Percentiles rank a stretch among this genome's conserved stretches.
phyloP scores from a whole-genome alignment of 1,140 invertebrate genomes.

The Hyles vespertilio region DNA sequence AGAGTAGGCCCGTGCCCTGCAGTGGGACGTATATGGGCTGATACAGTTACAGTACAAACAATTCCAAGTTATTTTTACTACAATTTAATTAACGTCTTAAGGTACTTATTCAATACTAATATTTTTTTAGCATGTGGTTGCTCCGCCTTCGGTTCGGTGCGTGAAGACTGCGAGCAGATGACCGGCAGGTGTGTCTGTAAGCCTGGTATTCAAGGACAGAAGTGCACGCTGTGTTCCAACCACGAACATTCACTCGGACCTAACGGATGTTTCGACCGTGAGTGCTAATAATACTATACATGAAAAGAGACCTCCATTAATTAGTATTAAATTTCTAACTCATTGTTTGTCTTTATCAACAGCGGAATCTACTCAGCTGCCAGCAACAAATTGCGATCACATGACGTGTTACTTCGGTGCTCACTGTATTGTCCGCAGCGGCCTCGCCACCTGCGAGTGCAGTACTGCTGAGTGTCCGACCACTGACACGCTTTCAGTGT shows the following conservation, averaged over 20 bases:
- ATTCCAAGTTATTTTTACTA: too few relatives aligned
- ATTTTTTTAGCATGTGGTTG: conserved; percentile 87
- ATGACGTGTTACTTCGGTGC: conserved; percentile 90
- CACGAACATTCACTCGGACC: conserved; percentile 85
- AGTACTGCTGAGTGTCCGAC: conserved; percentile 77
- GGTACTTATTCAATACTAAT: background rate
- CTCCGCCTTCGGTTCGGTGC: conserved; percentile 85
- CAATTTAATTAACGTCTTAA: too few relatives aligned
- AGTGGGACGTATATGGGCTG: too few relatives aligned
- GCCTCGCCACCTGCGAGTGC: conserved; percentile 83
- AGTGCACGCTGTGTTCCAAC: conserved; percentile 90
- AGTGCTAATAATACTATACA: conserved; percentile 18
- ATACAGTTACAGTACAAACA: too few relatives aligned
- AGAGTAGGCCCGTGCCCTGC: too few relatives aligned
- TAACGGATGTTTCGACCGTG: conserved; percentile 87
- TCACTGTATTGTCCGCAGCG: conserved; percentile 83
- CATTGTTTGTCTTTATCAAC: conserved; percentile 25
- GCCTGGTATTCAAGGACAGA: conserved; percentile 90
- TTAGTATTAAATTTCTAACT: background rate
- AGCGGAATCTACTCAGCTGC: conserved; percentile 81
- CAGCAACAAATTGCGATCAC: conserved; percentile 83
- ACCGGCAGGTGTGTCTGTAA: conserved; percentile 95
- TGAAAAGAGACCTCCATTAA: too few relatives aligned
- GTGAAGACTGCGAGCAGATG: conserved; percentile 86
- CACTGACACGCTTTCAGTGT: conserved; percentile 75